Base-by-base conservation (phyloP, 2,113 vertebrate species). In the Mormyrus lacerda region DNA sequence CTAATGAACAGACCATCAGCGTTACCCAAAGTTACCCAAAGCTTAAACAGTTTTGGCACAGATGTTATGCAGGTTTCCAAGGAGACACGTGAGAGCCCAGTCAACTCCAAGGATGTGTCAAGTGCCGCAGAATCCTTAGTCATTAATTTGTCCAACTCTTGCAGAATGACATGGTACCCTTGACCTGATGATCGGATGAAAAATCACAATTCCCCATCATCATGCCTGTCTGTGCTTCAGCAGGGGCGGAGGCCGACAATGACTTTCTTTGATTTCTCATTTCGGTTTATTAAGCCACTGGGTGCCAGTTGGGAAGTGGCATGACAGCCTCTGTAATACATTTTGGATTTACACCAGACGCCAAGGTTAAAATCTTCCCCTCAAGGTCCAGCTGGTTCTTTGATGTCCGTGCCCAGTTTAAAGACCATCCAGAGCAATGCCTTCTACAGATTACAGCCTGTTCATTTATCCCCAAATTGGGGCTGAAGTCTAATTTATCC, bases 301-400 rank as follows among this genome's bases (percentile, higher is more conserved):
- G 85, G 79, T 86, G 85, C 79, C 83, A 69, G 85, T 44, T 55
- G 79, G 55, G 69, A 89, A 58, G 39, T 13, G 24, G 35, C 87
- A 87, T 65, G 55, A 39, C 47, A 73, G 61, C 86, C 76, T 48
- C 88, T 73, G 84, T 89, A 65, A 88, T 65, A 90, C 53, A 90
- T 90, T 88, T 39, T 87, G 84, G 85, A 89, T 90, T 89, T 90
- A 89, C 87, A 76, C 50, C 79, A 90, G 61, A 90, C 76, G 45
- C 87, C 87, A 73, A 48, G 85, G 55, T 89, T 88, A 83, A 83
- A 83, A 82, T 51, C 73, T 89, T 44, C 76, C 73, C 76, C 31
- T 83, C 50, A 44, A 73, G 88, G 76, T 39, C 69, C 79, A 47
- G 9, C 5, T 65, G 27, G 53, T 47, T 50, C 79, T 89, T 90